Base-by-base conservation (phyloP, 2,888 invertebrate genomes). In the Sesamia inferens region DNA sequence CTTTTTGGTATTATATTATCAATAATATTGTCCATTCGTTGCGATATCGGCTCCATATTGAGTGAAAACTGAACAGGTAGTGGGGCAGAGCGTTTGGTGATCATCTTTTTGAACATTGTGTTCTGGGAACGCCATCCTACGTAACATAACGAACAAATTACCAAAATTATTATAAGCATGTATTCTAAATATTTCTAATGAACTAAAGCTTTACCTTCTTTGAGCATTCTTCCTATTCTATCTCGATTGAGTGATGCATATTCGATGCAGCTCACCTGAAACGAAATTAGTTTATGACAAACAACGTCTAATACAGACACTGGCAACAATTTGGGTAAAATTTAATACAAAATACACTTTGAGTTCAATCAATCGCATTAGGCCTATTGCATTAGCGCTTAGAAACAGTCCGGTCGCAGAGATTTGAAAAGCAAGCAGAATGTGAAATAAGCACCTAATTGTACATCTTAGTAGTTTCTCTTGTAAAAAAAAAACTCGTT, bases 231-330 rank as follows among this genome's bases (percentile, higher is more conserved):
- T 69, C 88, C 86, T 16, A 90, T 82, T 74, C 88, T 84, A 48
- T 89, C 87, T 48, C 85, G 85, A 61, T 85, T 85, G 44, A 88
- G 67, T 65, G 86, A 81, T 31, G 92, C 88, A 82, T 93, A 93
- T 80, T 94, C 94, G 74, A 90, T 91, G 82, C 95, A 95, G 86
- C 92, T 93, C 54, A 93, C 89, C 95, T 95, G 92, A 78, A 93
- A 94, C 16, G 11, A 68, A 75, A 68, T 47, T 0, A n/a, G 51
- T 67, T 11, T 22, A 55, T 70, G 51, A 19, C 81, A 44, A 55
- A 63, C 39, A 58, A 3, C 19, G 31, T 31, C 22, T 3, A 31
- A 31, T 31, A 31, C n/a, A n/a, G n/a, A n/a, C n/a, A n/a, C n/a
- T n/a, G n/a, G n/a, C n/a, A n/a, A n/a, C n/a, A n/a, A 10, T 54